phyloP scores from a whole-genome alignment of 2,797 vertebrate genomes.

The Sandelia bainsii region DNA sequence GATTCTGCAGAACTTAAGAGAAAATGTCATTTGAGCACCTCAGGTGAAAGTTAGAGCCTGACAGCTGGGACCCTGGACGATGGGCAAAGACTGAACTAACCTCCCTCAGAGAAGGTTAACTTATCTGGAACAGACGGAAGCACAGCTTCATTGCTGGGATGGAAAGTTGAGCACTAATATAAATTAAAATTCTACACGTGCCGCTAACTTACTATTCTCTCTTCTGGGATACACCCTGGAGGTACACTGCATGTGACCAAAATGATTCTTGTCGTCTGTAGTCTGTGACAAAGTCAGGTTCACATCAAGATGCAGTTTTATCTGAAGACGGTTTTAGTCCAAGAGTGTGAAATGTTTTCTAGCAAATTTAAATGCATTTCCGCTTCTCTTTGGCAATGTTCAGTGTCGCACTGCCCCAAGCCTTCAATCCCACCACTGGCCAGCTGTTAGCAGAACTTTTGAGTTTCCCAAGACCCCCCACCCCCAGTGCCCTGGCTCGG shows the following conservation, averaged over 20 bases:
- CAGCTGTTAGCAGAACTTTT: constrained; percentile 72
- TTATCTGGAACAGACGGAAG: background rate
- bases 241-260: background rate
- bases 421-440: constrained; percentile 41
- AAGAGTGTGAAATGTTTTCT: background rate
- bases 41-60: background rate
- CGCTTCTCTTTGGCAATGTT: constrained; percentile 28
- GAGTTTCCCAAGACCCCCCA: constrained; percentile 84
- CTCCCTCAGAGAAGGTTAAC: background rate
- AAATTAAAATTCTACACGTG: background rate
- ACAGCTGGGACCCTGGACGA: background rate
- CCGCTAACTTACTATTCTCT: background rate
- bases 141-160: background rate
- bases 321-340: background rate
- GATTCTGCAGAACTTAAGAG: background rate
- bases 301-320: background rate
- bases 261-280: background rate
- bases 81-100: background rate
- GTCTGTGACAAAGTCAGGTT: constrained; percentile 1
- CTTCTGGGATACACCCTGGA: background rate
- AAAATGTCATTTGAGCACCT: background rate
- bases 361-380: constrained; percentile 14
- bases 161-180: background rate
- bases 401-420: constrained; percentile 64
- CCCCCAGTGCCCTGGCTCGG: constrained; percentile 70